Base-by-base conservation (phyloP, 2,797 vertebrate genomes). In the Okamejei kenojei region DNA sequence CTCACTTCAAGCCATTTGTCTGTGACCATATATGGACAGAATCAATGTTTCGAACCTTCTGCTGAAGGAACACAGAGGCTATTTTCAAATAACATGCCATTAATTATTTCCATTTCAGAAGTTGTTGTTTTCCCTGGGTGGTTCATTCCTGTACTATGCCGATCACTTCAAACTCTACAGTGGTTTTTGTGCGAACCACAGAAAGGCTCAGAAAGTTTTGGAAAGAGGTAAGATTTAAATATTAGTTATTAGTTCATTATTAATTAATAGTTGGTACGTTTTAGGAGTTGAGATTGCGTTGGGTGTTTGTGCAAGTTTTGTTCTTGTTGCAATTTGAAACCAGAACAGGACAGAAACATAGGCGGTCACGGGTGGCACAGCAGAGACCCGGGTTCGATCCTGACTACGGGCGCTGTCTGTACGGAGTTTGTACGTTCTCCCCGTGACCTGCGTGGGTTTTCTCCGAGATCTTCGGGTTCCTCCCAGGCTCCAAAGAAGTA, bases 151-250 rank as follows among this genome's bases (percentile, higher is more conserved):
- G 58, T 99, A 99, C 96, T 99, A 99, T 0, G 98, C 99, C 0
- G 99, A 99, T 95, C 99, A 99, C 96, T 99, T 99, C 95, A 99
- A 99, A 95, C 97, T 99, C 82, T 99, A 99, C 96, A 99, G 98
- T 17, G 99, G 98, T 93, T 99, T 99, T 96, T 99, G 98, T 82
- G 98, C 99, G 91, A 99, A 99, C 95, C 99, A 99, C 95, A 99
- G 98, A 95, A 99, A 99, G 96, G 98, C 99, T 94, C 99, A 99
- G 96, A 99, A 99, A 95, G 98, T 99, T 95, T 97, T 99, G 38
- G 98, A 99, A 95, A 97, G 97, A 98, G 98, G 99, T 99, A 97
- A 94, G 63, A 9, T 63, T 23, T 32, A 35, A 63, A 10, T 19
- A 93, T n/a, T 35, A 29, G 68, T 92, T 93, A 54, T 77, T 32